Base-by-base conservation (phyloP, 1,140 invertebrate species). In the Phymorhynchus buccinoides region DNA sequence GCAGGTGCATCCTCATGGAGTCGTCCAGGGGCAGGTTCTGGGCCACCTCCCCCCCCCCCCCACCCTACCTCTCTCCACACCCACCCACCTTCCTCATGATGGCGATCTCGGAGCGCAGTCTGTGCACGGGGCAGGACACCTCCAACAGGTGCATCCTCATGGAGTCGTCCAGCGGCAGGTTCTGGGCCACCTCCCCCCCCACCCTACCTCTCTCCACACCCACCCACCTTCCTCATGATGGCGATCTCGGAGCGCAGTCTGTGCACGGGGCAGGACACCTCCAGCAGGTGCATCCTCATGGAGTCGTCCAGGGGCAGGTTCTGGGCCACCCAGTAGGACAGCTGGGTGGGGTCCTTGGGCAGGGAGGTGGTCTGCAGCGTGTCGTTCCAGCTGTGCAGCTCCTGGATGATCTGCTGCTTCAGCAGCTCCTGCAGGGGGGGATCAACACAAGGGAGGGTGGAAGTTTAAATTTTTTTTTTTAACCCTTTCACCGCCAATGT, bases 251-350 rank as follows among this genome's bases (percentile, higher is more conserved):
- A 95, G 88, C 95, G 94, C n/a, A 97, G 93, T 83, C 96, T 94
- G 86, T 95, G 94, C 89, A 96, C 94, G n/a, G 95, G 94, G 91
- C 94, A 95, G 92, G 96, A 95, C n/a, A 87, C 73, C 84, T 91
- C 92, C 68, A 97, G 94, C 44, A 96, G 92, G 84, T 93, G 92
- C 7, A 96, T 92, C 37, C 95, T 93, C 85, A 95, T 94, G 68
- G 93, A 92, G 87, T 96, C 94, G 88, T 95, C 94, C 79, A 97
- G 92, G 42, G 96, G 94, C 41, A 97, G 92, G 93, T 96, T 96
- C 86, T 95, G 95, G 68, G 96, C 96, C 71, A 96, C 95, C 96
- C 96, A 97, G 93, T 95, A 97, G 27, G 96, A 96, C 88, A 97
- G 94, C 86, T 96, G 95, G 81, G 95, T 92, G 14, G 96, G 94